These are phyloP conservation scores for Muscina levida DNA, from an alignment of 2,888 invertebrate species.

Conservation along the genomic window DNA sequence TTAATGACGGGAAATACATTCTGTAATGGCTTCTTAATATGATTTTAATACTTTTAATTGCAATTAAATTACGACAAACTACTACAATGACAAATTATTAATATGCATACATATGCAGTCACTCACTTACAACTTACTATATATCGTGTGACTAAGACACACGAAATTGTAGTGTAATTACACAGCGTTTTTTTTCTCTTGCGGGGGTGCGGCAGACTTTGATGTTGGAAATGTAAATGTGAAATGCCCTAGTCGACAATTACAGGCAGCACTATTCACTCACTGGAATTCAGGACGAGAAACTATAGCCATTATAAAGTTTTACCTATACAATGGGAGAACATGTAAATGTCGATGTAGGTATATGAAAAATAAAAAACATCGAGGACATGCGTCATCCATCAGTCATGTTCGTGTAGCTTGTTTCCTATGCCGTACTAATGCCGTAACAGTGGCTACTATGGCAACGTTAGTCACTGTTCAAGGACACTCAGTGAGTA, in stretches of 20 bases:
- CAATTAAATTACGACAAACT: conserved; percentile 52
- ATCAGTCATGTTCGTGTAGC: conserved; percentile 1
- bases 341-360: not conserved
- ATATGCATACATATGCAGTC: conserved; percentile 2
- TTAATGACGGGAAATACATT: conserved; percentile 26
- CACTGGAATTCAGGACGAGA: not conserved
- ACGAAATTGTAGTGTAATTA: conserved; percentile 7
- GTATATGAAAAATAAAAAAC: too few relatives aligned
- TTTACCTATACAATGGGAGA: not conserved
- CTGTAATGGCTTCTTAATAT: conserved; percentile 62
- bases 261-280: not conserved
- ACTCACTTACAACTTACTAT: not conserved
- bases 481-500: too few relatives aligned
- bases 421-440: not conserved
- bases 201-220: conserved; percentile 54
- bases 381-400: not conserved
- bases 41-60: conserved; percentile 64
- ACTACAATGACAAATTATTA: not conserved
- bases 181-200: conserved; percentile 46
- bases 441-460: not conserved
- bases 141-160: not conserved
- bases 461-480: not conserved
- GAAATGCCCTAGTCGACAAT: conserved; percentile 18
- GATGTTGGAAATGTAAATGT: not conserved
- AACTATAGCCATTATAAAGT: conserved; percentile 29